Evolutionary conservation across 2,888 invertebrate genomes (phyloP), one percentile per base, ranked within the genome.

Genomic region (Amphipoea lucens): DNA sequence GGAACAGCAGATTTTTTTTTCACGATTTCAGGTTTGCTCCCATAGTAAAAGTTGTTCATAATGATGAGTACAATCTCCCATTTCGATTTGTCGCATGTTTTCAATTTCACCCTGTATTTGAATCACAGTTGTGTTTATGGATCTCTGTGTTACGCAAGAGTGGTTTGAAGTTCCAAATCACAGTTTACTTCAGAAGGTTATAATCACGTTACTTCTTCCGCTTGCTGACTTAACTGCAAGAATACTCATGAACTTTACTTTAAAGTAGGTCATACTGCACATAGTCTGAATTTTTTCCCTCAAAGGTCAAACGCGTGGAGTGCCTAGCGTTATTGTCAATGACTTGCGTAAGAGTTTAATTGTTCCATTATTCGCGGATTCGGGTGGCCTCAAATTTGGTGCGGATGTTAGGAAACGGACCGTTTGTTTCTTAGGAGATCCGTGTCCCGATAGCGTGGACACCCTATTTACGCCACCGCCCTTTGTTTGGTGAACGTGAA

Each of bases 341-440:
- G 88, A 82, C 79, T 92, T 92, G 88, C 88, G 89, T 90, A 92
- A 93, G 85, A 86, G 82, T 89, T 90, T 93, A 93, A 93, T 93
- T 93, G 93, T 93, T 93, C 90, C 88, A 92, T 92, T 93, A 91
- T 92, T 85, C 87, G 86, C 86, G 85, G 86, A 87, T 85, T 87
- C 87, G 89, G 80, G 86, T 88, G 89, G 83, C 89, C 89, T 90
- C 88, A 88, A 88, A 87, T 89, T 87, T 79, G 84, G 90, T 86
- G 86, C 92, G 93, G 93, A 93, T 92, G 92, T 93, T 92, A 87
- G 68, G 90, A 91, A 92, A 93, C 88, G 63, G 14, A 80, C 84
- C 87, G 79, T 88, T 90, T 88, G 90, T 90, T 89, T 82, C 87
- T 85, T 84, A 29, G 66, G 57, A 89, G 89, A 89, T 85, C 82